Evolutionary conservation across 1,140 invertebrate genomes (phyloP).

Genomic region (Drosophila triauraria): DNA sequence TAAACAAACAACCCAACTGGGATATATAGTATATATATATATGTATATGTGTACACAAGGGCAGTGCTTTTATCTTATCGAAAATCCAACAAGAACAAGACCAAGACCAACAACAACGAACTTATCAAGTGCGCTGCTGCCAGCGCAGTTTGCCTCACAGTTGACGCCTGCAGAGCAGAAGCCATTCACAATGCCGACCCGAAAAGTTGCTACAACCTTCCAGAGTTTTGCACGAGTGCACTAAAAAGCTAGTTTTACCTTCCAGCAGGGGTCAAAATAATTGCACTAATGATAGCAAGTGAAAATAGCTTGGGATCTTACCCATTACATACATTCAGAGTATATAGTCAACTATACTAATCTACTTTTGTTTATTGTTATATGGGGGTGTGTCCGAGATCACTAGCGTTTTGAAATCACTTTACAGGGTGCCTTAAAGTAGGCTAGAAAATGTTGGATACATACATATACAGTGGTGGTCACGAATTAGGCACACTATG

Average conservation of each 20-base stretch:
- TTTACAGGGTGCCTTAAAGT: too few species aligned
- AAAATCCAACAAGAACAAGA: slow-evolving; percentile 46
- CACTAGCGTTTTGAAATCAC: too few species aligned
- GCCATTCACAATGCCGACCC: slow-evolving; percentile 70
- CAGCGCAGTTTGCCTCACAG: slow-evolving; percentile 31
- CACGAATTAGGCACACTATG: too few species aligned
- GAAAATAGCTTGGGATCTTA: too few species aligned
- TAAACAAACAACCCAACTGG: slow-evolving; percentile 52
- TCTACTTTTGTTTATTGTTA: too few species aligned
- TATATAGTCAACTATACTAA: too few species aligned
- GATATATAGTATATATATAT: slow-evolving; percentile 9
- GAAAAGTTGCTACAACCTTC: slow-evolving; percentile 70
- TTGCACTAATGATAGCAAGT: too few species aligned
- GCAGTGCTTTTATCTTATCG: slow-evolving; percentile 69
- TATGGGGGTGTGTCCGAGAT: too few species aligned
- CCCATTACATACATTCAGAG: too few species aligned
- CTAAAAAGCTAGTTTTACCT: background rate
- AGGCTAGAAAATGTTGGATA: too few species aligned
- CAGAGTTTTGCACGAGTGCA: slow-evolving; percentile 31
- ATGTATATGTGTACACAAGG: slow-evolving; percentile 14
- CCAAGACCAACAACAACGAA: slow-evolving; percentile 23
- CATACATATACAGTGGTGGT: too few species aligned
- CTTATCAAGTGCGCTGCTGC: slow-evolving; percentile 47
- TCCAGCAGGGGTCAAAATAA: background rate
- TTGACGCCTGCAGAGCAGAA: slow-evolving; percentile 11